Conservation (phyloP, 2,797 vertebrate genomes). For the Pterois miles region DNA sequence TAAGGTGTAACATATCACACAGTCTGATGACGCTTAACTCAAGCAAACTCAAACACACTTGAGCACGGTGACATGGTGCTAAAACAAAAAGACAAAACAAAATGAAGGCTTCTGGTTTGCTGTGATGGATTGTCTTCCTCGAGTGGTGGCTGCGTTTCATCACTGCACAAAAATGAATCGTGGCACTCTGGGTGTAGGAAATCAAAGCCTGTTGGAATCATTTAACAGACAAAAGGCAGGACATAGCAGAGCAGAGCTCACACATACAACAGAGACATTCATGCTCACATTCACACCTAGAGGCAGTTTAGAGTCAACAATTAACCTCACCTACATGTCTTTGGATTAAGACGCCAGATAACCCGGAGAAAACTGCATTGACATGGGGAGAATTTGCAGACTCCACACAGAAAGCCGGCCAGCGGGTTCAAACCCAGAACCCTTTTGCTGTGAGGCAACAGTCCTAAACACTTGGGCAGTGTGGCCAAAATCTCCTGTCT, state of each 20-base stretch:
- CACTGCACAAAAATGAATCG: constrained; percentile 1
- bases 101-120: constrained; percentile 6
- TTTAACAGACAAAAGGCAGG: neutral
- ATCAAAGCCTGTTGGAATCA: neutral
- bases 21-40: neutral
- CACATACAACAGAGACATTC: too few species aligned
- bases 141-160: constrained; percentile 2
- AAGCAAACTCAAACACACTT: neutral
- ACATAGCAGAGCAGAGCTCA: too few species aligned
- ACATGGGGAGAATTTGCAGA: too few species aligned
- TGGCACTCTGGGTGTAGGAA: neutral
- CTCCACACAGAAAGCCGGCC: too few species aligned
- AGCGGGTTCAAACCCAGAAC: too few species aligned
- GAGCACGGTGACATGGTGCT: neutral
- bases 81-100: constrained; percentile 18
- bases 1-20: neutral
- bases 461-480: too few species aligned
- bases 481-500: too few species aligned
- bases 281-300: too few species aligned
- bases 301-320: neutral
- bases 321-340: neutral
- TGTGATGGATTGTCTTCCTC: neutral
- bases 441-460: too few species aligned
- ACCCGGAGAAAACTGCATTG: too few species aligned
- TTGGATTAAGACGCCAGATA: neutral